Evolutionary conservation across 2,888 invertebrate species (phyloP), one percentile per base, ranked within the genome.

Genomic region (Plemyria rubiginata): DNA sequence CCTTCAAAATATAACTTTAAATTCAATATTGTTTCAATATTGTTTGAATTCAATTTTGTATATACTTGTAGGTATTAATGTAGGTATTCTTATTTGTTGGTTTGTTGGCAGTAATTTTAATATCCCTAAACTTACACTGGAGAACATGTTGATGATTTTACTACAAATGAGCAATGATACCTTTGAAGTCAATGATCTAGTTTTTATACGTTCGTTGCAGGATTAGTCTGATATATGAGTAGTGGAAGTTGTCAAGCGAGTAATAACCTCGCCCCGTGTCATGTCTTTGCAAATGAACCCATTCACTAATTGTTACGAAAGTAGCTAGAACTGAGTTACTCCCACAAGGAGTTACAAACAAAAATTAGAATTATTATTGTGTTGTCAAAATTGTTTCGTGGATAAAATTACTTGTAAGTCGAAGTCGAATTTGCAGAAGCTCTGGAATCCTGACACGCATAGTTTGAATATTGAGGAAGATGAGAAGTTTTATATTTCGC

Each of bases 191-290:
- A 66, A 62, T 72, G 71, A 62, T 70, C 68, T 74, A 70, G 75
- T 82, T 82, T 81, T 76, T 84, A 84, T 84, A 84, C 74, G 70
- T 65, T 71, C 65, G 65, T 60, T 65, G 61, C 67, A 67, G 58
- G 68, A 75, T 73, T 72, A 71, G 74, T 71, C 67, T 61, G 54
- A 64, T 68, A 41, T 59, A 68, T 71, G 73, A 75, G 81, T 76
- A 81, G 83, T 81, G 82, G 83, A 81, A 66, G 73, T 71, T 70
- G 74, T 76, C 71, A 68, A 68, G 62, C 71, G 22, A 66, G 71
- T 70, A 59, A 61, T 58, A 67, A 63, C 74, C 74, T 75, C 70
- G 71, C 61, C 59, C 66, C 70, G 50, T 75, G 74, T 74, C 73
- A 71, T 67, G 65, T 48, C 62, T 72, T 67, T 54, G 67, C 67